Evolutionary conservation across 2,888 invertebrate genomes (phyloP), one percentile per base, ranked within the genome.

Genomic region (Lissonota sp.): DNA sequence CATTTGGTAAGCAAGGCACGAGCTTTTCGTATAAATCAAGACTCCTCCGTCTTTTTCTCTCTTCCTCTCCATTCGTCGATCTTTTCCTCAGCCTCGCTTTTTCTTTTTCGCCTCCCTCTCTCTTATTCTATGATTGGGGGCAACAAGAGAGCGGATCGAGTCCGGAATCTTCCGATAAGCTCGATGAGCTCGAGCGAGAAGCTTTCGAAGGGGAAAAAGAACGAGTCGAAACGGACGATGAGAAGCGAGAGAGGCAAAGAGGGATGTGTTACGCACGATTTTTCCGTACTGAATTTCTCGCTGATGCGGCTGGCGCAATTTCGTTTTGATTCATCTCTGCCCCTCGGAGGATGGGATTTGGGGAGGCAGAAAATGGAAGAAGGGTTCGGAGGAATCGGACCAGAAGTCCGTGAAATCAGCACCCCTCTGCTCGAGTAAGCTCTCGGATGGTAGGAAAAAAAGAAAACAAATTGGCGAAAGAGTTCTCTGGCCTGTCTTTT

Each of bases 11-110:
- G 84, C 88, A 75, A 78, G 78, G 80, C 88, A 88, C 87, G 88
- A 86, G 83, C 79, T 78, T 80, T 86, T 80, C 84, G 87, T 85
- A 90, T 90, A 90, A 90, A 90, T 88, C 89, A 89, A 81, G 75
- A 63, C 83, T 85, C 70, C 70, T 69, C 64, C 58, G 42, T 51
- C 51, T 51, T 60, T 60, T 62, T 62, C 51, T 71, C 60, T 70
- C 46, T 5, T 16, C 10, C 58, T 26, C 26, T n/a, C 26, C 26
- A 3, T 26, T 26, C 26, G 26, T 26, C 69, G 37, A 26, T n/a
- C 70, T 62, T 39, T 14, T 51, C 40, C 3, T 26, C 26, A 2
- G 14, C 49, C 49, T n/a, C n/a, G n/a, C 53, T 14, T 26, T 26
- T 26, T 3, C 26, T 26, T 3, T 26, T 3, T 26, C 26, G 8